Evolutionary conservation across 2,888 invertebrate genomes (phyloP).

Genomic region (Meghimatium bilineatum): DNA sequence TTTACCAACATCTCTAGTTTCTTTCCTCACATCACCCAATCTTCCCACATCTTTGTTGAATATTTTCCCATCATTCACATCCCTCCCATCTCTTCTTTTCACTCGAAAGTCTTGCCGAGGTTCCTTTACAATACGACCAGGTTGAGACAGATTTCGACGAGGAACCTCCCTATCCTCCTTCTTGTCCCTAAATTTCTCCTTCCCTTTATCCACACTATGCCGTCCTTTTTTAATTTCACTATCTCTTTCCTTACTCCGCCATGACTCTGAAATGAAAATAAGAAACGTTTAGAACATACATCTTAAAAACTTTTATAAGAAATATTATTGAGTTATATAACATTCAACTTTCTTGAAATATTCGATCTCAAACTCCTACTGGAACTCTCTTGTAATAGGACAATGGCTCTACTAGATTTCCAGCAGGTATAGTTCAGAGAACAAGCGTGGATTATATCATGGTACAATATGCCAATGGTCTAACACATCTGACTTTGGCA

Average conservation of each 20-base stretch:
- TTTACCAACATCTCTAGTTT: conserved; percentile 11
- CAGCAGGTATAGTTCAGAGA: no score
- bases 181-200: conserved; percentile 28
- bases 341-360: no score
- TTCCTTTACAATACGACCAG: conserved; percentile 1
- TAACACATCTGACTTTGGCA: no score
- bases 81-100: conserved; percentile 32
- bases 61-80: conserved; percentile 27
- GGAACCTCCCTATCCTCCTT: conserved; percentile 24
- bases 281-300: neutral
- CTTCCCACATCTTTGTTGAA: conserved; percentile 40
- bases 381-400: no score
- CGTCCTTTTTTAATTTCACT: conserved; percentile 24
- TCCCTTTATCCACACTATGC: conserved; percentile 36
- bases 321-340: no score
- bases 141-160: conserved; percentile 16
- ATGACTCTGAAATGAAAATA: conserved; percentile 13
- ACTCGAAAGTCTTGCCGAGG: neutral
- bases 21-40: conserved; percentile 25
- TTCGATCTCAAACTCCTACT: no score
- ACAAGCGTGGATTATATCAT: no score
- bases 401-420: no score
- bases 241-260: conserved; percentile 31
- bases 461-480: no score
- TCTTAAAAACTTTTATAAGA: no score